Conservation (phyloP, 2,888 invertebrate genomes). For the Anodontia alba region DNA sequence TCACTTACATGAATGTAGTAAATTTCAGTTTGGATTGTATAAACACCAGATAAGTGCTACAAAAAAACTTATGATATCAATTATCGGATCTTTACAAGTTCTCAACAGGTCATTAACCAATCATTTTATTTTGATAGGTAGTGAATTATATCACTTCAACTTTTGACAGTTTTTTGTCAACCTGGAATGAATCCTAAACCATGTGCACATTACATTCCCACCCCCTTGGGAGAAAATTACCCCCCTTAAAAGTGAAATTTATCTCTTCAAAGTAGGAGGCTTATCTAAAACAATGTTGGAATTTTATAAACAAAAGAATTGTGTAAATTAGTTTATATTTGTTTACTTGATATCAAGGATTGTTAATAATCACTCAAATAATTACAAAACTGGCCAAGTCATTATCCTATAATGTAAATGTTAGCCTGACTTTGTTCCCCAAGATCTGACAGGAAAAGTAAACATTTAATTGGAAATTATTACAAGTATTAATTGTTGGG, state of each 20-base stretch:
- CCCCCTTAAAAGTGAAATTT: constrained; percentile 17
- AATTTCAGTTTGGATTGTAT: too few species aligned
- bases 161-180: constrained; percentile 7
- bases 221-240: neutral
- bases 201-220: neutral
- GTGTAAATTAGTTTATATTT: constrained; percentile 9
- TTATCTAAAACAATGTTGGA: constrained; percentile 1
- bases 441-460: neutral
- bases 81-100: neutral
- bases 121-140: neutral
- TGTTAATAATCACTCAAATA: neutral
- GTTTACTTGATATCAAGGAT: neutral
- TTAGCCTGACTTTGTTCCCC: neutral
- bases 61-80: neutral
- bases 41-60: neutral
- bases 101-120: constrained; percentile 11
- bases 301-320: constrained; percentile 13
- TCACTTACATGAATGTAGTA: too few species aligned
- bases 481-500: too few species aligned
- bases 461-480: constrained; percentile 10
- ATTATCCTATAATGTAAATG: neutral
- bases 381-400: neutral
- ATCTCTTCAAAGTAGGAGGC: neutral
- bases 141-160: constrained; percentile 1
- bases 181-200: neutral